Base-by-base conservation (phyloP, 2,797 vertebrate species). In the Kryptolebias ocellatus region DNA sequence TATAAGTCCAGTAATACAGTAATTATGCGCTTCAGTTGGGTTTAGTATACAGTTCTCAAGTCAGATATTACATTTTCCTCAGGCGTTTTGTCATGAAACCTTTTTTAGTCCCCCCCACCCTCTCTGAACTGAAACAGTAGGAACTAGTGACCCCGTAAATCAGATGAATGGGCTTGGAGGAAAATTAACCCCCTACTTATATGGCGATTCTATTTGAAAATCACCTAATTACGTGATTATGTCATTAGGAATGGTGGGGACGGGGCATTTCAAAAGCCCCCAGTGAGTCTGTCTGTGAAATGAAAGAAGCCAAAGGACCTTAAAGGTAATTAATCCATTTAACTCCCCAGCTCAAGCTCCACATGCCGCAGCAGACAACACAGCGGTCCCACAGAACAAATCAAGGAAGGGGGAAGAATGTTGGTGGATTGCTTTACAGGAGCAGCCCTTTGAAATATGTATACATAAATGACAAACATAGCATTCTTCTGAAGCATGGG, bases 151-250 rank as follows among this genome's bases (percentile, higher is more conserved):
- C 89, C 85, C 81, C 91, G 89, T 85, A 90, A 87, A 92, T 90
- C 87, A 92, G 86, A 86, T 85, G 93, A 93, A 94, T 86, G 77
- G 80, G 51, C 69, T 53, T 29, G 78, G 71, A 94, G 92, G 92
- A 90, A 94, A 95, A 94, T 94, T 91, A 94, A 92, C 92, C 92
- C 91, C 90, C 91, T 91, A 89, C 84, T 96, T 93, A 87, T 91
- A 90, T 88, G 83, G 87, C 90, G 80, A 93, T 92, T 89, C 92
- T 90, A 93, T 94, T 94, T 92, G 92, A 95, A 93, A 95, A 91
- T 93, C 91, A 91, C 90, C 94, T 96, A 96, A 98, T 97, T 95
- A 96, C 92, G 93, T 91, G 94, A 97, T 99, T 97, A 98, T 97
- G 95, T 96, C 95, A 95, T 96, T 97, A 96, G 94, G 81, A 88